A percentile compares a stretch with the other conserved stretches of the same genome.
Evolutionary conservation across 1,140 invertebrate species (phyloP).

Genomic region (Phthorimaea operculella): DNA sequence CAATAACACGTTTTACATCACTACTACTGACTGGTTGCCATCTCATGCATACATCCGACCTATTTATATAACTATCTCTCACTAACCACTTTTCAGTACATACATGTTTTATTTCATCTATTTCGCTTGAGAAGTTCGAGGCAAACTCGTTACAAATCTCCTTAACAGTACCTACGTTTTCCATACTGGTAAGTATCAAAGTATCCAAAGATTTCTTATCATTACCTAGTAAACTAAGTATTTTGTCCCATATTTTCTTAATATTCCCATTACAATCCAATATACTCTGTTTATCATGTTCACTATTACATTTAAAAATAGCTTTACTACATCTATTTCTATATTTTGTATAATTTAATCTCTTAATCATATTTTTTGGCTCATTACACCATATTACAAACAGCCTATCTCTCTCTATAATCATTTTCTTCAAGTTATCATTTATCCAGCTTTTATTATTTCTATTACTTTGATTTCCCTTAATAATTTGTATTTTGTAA

Average conservation of each 20-base stretch:
- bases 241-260: conserved; percentile 6
- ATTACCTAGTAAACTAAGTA: too few species aligned
- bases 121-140: too few species aligned
- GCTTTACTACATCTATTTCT: conserved; percentile 8
- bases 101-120: too few species aligned
- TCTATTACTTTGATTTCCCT: background rate
- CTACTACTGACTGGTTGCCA: too few species aligned
- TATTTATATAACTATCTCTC: too few species aligned
- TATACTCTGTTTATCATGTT: conserved; percentile 3
- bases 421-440: conserved; percentile 6
- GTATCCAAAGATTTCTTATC: too few species aligned
- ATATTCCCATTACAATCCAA: conserved; percentile 1
- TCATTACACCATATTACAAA: conserved; percentile 3
- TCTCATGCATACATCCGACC: too few species aligned
- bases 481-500: background rate
- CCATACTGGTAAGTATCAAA: too few species aligned
- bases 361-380: conserved; percentile 4
- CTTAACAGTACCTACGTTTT: too few species aligned
- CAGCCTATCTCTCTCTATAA: background rate
- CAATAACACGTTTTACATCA: too few species aligned
- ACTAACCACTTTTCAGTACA: too few species aligned
- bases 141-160: too few species aligned
- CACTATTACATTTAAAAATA: conserved; percentile 1
- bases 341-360: conserved; percentile 4
- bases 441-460: conserved; percentile 6